phyloP scores from a whole-genome alignment of 2,113 vertebrate genomes.

The Haliaeetus leucogaster region DNA sequence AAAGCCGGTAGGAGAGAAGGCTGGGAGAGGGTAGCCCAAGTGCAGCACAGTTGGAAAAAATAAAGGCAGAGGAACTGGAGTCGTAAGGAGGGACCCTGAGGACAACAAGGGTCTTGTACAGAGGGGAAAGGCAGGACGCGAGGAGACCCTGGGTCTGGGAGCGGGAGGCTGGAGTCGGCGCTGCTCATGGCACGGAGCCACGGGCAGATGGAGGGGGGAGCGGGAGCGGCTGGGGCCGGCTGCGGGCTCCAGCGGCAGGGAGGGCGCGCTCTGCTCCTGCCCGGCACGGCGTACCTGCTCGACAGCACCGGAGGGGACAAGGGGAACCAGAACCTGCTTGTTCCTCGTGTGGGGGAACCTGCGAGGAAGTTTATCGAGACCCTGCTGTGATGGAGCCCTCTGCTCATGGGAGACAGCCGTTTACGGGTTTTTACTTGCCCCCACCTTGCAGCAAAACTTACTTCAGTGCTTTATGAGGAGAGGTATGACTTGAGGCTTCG shows the following conservation, averaged over 20 bases:
- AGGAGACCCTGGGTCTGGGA: neutral
- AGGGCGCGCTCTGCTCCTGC: neutral
- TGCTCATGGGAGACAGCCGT: rapidly evolving
- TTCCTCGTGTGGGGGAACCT: neutral
- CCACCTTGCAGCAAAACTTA: neutral
- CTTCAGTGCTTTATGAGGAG: neutral
- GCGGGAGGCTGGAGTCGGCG: rapidly evolving
- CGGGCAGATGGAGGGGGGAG: no score
- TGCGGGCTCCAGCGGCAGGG: no score
- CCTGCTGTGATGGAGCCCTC: neutral
- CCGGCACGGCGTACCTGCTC: rapidly evolving
- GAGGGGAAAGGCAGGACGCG: rapidly evolving
- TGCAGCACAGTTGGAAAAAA: neutral
- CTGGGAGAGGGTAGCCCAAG: neutral
- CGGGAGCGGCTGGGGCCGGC: no score
- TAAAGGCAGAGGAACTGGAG: neutral
- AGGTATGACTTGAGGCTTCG: rapidly evolving
- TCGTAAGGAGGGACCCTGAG: neutral
- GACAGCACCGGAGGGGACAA: rapidly evolving
- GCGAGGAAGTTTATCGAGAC: no score
- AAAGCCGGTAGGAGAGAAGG: no score
- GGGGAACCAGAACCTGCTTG: neutral
- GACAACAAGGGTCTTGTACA: rapidly evolving
- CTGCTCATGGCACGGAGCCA: neutral
- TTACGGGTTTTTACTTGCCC: rapidly evolving